Conservation (phyloP, 2,888 invertebrate species). For the Baronia brevicornis region DNA sequence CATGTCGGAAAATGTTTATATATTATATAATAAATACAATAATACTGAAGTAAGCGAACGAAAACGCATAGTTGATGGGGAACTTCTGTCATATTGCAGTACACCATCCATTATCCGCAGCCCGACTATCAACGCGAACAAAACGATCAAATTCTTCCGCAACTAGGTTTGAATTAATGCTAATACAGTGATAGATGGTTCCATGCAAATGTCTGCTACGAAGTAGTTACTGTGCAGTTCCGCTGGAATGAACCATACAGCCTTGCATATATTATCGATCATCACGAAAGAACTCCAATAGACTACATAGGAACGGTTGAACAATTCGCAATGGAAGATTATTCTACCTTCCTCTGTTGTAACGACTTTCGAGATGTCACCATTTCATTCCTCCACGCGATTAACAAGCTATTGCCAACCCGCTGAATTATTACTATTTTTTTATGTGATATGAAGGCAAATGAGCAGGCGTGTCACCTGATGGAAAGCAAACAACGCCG, state of each 20-base stretch:
- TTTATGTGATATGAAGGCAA: no score
- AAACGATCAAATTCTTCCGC: constrained; percentile 42
- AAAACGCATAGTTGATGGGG: constrained; percentile 21
- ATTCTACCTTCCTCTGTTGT: constrained; percentile 45
- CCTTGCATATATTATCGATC: constrained; percentile 49
- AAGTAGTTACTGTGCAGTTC: constrained; percentile 36
- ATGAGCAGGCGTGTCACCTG: no score
- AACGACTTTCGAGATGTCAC: constrained; percentile 49
- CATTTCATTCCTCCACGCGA: constrained; percentile 57
- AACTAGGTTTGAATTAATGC: constrained; percentile 33
- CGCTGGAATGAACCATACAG: constrained; percentile 36
- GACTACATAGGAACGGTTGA: constrained; percentile 31
- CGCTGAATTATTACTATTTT: constrained; percentile 27
- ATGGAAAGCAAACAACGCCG: no score
- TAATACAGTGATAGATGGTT: constrained; percentile 42
- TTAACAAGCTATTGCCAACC: constrained; percentile 35
- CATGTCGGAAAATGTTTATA: no score
- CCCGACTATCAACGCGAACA: constrained; percentile 26
- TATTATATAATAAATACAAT: no score
- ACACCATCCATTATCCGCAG: constrained; percentile 22
- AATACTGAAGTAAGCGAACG: constrained; percentile 17
- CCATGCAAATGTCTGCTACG: constrained; percentile 43
- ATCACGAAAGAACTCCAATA: constrained; percentile 35
- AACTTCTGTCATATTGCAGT: constrained; percentile 24
- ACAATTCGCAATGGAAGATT: constrained; percentile 47